phyloP scores from a whole-genome alignment of 2,888 invertebrate species.

The Chalcosyrphus nemorum region DNA sequence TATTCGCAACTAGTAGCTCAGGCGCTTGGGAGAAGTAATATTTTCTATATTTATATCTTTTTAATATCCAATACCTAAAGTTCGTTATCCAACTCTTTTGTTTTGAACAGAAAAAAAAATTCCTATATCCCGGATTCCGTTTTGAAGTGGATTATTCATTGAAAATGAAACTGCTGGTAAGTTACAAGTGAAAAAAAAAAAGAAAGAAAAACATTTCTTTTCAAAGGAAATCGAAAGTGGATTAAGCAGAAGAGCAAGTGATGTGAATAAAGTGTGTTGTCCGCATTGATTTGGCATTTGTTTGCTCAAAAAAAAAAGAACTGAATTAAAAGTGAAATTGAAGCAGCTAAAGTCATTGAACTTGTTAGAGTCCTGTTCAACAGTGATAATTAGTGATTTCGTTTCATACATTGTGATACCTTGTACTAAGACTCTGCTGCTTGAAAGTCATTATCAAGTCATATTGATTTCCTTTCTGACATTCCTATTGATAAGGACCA shows the following conservation, averaged over 20 bases:
- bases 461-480: background rate
- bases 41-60: constrained; percentile 70
- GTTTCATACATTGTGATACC: background rate
- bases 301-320: constrained; percentile 14
- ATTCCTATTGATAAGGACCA: too few species aligned
- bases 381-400: background rate
- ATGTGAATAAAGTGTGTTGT: background rate
- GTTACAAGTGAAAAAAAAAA: constrained; percentile 68
- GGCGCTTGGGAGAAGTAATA: constrained; percentile 71
- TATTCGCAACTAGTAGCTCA: constrained; percentile 75
- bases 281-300: constrained; percentile 27
- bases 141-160: constrained; percentile 62
- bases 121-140: constrained; percentile 58
- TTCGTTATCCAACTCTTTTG: constrained; percentile 76
- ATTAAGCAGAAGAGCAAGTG: constrained; percentile 33
- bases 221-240: constrained; percentile 52
- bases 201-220: background rate
- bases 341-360: background rate
- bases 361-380: background rate
- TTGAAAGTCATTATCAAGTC: too few species aligned
- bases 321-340: background rate
- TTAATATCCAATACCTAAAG: constrained; percentile 56
- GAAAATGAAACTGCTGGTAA: constrained; percentile 81
- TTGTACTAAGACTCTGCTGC: too few species aligned
- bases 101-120: constrained; percentile 59